Base-by-base conservation (phyloP, 2,797 vertebrate species). In the Podargus strigoides region DNA sequence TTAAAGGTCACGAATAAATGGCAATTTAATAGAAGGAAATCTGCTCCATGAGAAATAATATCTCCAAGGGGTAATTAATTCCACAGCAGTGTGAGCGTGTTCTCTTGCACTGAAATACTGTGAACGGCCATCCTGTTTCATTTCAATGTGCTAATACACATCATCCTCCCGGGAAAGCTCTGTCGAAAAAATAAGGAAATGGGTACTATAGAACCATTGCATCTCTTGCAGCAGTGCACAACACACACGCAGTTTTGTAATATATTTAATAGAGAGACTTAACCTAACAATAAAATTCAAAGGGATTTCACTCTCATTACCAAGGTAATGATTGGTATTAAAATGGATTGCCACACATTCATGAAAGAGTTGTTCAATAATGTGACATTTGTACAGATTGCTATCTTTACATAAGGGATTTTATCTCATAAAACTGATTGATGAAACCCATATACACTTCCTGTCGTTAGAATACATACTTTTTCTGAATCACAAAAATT, bases 31-130 rank as follows among this genome's bases (percentile, higher is more conserved):
- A 81, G 87, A 62, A 59, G 41, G 52, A 87, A 80, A 87, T 67
- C 42, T 58, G 63, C 26, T 75, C 55, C 74, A 76, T 34, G 12
- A 64, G 59, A 58, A 77, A 63, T 41, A 90, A 32, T 92, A 85
- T 84, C 78, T 82, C 62, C 67, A 77, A 68, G 55, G 76, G 62
- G 75, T 73, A 95, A 89, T 92, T 95, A 92, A 96, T 87, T 95
- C 85, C 34, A 58, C 63, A 88, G 75, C 73, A 89, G 82, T 68
- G 91, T 89, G 56, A 90, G n/a, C 42, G 49, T 16, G 60, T 83
- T 93, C 50, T 72, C 53, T 82, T 95, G 87, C 83, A 90, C 8
- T 69, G 53, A 85, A 34, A 88, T 63, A 56, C 14, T 63, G 17
- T 41, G 67, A 46, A 77, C 0, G 4, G 46, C 55, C 53, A 14